phyloP scores from a whole-genome alignment of 2,888 invertebrate species.

The Dendrolimus houi region DNA sequence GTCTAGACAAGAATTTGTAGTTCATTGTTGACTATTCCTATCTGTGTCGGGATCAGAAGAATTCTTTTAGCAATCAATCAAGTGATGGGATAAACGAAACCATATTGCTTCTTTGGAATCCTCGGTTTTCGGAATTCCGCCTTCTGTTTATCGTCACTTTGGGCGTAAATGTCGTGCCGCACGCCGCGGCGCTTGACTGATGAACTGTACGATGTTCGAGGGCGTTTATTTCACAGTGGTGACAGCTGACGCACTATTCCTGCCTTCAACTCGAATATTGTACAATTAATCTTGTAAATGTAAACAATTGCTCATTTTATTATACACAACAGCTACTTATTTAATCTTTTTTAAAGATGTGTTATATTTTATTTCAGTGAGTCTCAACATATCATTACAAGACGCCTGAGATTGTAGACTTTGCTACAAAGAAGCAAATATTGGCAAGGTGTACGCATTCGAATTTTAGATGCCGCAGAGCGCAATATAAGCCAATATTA shows the following conservation, averaged over 20 bases:
- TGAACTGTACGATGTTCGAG: not conserved
- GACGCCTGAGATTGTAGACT: not conserved
- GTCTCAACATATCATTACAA: not conserved
- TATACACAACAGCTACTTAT: not conserved
- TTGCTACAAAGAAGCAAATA: too few species aligned
- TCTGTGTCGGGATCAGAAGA: not conserved
- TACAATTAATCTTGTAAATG: not conserved
- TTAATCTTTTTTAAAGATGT: too few species aligned
- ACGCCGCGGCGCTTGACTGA: not conserved
- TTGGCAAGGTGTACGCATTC: too few species aligned
- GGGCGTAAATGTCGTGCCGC: not conserved
- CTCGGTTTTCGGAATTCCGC: not conserved
- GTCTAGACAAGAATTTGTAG: not conserved
- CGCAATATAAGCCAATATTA: too few species aligned
- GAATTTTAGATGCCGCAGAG: too few species aligned
- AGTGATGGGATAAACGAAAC: not conserved
- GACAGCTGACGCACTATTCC: not conserved
- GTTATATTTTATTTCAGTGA: not conserved
- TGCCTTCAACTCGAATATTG: not conserved
- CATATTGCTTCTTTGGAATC: not conserved
- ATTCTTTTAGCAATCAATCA: not conserved
- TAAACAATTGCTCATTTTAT: not conserved
- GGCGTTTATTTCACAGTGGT: not conserved
- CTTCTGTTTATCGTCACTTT: not conserved
- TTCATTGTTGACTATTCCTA: not conserved